Conservation (phyloP, 1,140 invertebrate genomes). For the Drepana arcuata region DNA sequence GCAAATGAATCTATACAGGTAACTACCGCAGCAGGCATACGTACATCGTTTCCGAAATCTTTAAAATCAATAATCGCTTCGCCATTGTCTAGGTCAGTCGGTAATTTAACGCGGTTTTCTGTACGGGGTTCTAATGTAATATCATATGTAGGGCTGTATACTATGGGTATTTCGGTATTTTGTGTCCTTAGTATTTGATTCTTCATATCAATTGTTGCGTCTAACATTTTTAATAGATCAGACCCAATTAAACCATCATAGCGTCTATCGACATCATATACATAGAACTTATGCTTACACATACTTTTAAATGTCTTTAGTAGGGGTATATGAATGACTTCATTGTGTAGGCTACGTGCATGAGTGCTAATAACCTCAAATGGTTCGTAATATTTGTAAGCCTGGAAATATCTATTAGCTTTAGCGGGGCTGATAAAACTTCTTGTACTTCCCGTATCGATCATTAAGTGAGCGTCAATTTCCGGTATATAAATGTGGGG, state of each 20-base stretch:
- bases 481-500: constrained; percentile 6
- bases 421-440: constrained; percentile 7
- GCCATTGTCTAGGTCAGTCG: constrained; percentile 4
- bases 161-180: constrained; percentile 3
- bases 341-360: constrained; percentile 1
- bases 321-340: constrained; percentile 1
- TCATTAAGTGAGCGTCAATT: constrained; percentile 4
- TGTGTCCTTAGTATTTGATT: background rate
- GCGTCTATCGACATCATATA: constrained; percentile 13
- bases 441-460: constrained; percentile 8
- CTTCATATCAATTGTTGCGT: constrained; percentile 1
- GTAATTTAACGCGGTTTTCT: constrained; percentile 8
- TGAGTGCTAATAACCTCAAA: constrained; percentile 9
- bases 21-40: constrained; percentile 7
- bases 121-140: constrained; percentile 5
- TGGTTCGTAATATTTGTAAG: constrained; percentile 3
- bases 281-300: constrained; percentile 4
- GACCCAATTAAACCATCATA: constrained; percentile 27
- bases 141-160: constrained; percentile 6
- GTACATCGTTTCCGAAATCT: constrained; percentile 3
- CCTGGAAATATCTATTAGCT: constrained; percentile 2
- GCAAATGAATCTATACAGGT: constrained; percentile 3
- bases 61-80: constrained; percentile 5
- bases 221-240: background rate
- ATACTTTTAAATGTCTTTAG: constrained; percentile 1